These are phyloP conservation scores for Lycorma delicatula DNA, from an alignment of 1,140 invertebrate genomes.

Conservation along the genomic window DNA sequence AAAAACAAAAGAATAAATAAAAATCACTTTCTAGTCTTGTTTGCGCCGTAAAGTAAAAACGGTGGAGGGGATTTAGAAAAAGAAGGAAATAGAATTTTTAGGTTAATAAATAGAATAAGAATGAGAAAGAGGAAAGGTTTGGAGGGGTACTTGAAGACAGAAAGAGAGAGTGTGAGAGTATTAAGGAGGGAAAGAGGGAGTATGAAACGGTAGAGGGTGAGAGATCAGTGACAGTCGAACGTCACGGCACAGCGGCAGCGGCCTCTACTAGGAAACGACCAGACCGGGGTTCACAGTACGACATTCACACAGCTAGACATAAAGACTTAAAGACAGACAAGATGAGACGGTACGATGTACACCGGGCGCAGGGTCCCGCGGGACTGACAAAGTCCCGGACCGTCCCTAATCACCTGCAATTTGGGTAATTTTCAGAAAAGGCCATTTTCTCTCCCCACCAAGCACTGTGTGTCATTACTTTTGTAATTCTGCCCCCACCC, in stretches of 20 bases:
- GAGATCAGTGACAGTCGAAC: no score
- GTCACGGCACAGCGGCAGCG: no score
- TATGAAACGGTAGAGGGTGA: no score
- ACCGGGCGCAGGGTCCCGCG: neutral
- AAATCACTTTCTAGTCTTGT: no score
- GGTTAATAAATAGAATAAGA: no score
- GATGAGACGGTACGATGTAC: neutral
- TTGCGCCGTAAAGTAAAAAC: no score
- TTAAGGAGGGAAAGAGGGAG: neutral
- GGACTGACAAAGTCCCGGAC: conserved; percentile 2
- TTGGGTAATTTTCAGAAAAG: conserved; percentile 7
- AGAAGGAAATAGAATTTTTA: no score
- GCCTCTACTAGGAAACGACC: no score
- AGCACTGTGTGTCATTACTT: conserved; percentile 1
- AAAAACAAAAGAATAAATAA: no score
- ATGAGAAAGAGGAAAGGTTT: no score
- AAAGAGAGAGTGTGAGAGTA: neutral
- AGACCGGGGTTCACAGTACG: neutral
- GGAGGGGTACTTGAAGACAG: no score
- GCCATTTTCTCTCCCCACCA: conserved; percentile 6
- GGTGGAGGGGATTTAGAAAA: no score
- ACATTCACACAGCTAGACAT: neutral
- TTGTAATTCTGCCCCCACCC: conserved; percentile 3
- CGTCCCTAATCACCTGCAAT: conserved; percentile 4
- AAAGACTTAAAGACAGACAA: neutral